A percentile compares a stretch with the other conserved stretches of the same genome.
Conservation (phyloP, 2,113 vertebrate species). For the Atherinomorus stipes region DNA sequence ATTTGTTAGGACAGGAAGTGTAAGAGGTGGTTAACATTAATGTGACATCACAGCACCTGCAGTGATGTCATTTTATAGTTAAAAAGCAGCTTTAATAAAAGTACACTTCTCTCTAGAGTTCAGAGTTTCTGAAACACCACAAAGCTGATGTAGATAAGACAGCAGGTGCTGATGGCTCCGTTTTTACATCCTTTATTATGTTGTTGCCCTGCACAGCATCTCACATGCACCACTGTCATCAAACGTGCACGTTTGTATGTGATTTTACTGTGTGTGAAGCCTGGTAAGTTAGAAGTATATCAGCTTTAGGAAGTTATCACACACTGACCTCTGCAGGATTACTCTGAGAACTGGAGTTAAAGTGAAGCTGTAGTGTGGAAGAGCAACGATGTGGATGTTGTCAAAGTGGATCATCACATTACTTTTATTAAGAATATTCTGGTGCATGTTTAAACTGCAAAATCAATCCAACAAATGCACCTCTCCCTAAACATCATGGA, state of each 20-base stretch:
- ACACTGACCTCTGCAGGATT: constrained; percentile 52
- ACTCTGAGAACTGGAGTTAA: constrained; percentile 13
- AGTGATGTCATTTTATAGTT: neutral
- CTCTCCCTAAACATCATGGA: too few species aligned
- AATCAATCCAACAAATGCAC: too few species aligned
- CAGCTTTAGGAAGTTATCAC: neutral
- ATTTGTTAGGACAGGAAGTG: neutral
- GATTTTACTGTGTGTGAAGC: neutral
- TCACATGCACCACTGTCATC: neutral
- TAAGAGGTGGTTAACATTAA: too few species aligned
- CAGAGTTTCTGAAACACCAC: constrained; percentile 19
- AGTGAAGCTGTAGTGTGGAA: neutral
- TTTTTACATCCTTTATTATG: neutral
- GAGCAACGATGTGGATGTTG: too few species aligned
- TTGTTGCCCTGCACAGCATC: too few species aligned
- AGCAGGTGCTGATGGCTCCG: constrained; percentile 31
- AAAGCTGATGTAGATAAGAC: constrained; percentile 38
- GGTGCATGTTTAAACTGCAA: too few species aligned
- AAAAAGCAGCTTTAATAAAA: neutral
- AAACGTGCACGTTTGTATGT: neutral
- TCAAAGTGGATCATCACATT: too few species aligned
- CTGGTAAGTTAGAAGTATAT: neutral
- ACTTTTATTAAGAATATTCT: too few species aligned
- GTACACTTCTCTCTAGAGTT: neutral
- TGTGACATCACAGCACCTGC: too few species aligned